Evolutionary conservation across 2,797 vertebrate species (phyloP).

Genomic region (Hemitrygon akajei): DNA sequence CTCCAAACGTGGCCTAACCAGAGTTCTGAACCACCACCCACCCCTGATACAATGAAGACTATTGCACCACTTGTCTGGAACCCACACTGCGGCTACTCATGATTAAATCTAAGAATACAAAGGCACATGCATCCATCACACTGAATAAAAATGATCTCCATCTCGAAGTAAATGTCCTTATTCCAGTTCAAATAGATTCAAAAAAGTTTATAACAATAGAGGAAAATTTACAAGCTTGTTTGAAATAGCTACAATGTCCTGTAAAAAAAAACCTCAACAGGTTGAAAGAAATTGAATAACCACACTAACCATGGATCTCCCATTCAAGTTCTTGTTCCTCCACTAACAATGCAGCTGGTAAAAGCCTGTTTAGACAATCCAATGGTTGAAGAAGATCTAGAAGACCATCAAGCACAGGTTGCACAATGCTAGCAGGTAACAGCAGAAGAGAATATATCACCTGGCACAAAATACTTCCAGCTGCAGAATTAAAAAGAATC

Average conservation of each 20-base stretch:
- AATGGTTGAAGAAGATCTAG: constrained; percentile 63
- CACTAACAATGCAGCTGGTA: constrained; percentile 58
- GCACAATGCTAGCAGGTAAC: constrained; percentile 60
- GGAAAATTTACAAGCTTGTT: background rate
- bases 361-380: constrained; percentile 62
- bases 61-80: too few relatives aligned
- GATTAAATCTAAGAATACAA: background rate
- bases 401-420: constrained; percentile 63
- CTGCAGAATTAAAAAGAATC: constrained; percentile 66
- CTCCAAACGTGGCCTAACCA: too few relatives aligned
- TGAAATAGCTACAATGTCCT: background rate
- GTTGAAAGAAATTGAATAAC: background rate
- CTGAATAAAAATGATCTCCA: background rate
- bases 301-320: constrained; percentile 34
- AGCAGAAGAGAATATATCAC: constrained; percentile 67
- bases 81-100: too few relatives aligned
- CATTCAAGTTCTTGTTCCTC: constrained; percentile 60
- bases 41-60: background rate
- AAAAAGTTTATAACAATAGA: background rate
- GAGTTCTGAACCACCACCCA: background rate
- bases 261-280: background rate
- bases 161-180: background rate
- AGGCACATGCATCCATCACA: too few relatives aligned
- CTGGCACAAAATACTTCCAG: constrained; percentile 68
- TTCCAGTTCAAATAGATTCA: background rate